These are phyloP conservation scores for Folsomia manolachei DNA, from an alignment of 2,888 invertebrate species.

Conservation along the genomic window DNA sequence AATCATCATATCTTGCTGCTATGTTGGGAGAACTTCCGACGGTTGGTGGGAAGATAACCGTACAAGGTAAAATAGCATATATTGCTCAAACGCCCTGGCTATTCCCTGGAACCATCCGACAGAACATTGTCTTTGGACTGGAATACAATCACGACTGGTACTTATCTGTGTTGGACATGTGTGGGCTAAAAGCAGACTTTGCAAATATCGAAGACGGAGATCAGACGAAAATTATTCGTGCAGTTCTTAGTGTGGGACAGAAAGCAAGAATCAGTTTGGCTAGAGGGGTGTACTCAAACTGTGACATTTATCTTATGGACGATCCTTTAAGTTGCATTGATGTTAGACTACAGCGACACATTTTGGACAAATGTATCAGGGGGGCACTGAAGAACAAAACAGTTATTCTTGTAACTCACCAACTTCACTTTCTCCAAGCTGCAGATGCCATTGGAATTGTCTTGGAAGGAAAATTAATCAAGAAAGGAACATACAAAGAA, in stretches of 20 bases:
- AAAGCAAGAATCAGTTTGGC: slow-evolving; percentile 58
- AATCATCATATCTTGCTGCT: slow-evolving; percentile 59
- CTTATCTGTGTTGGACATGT: slow-evolving; percentile 57
- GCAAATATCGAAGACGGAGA: slow-evolving; percentile 57
- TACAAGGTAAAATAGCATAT: slow-evolving; percentile 64
- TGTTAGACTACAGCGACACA: slow-evolving; percentile 28
- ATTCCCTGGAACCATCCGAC: slow-evolving; percentile 36
- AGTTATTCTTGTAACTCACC: slow-evolving; percentile 41
- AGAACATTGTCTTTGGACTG: slow-evolving; percentile 43
- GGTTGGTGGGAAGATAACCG: slow-evolving; percentile 61
- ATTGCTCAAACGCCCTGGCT: slow-evolving; percentile 59
- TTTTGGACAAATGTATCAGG: slow-evolving; percentile 38
- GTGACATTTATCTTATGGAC: slow-evolving; percentile 42
- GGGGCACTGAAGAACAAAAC: slow-evolving; percentile 32
- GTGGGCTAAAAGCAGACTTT: slow-evolving; percentile 57
- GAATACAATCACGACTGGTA: slow-evolving; percentile 28
- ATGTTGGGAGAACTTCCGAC: slow-evolving; percentile 70
- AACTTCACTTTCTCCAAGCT: slow-evolving; percentile 37
- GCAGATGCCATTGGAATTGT: slow-evolving; percentile 32
- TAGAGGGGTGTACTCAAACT: slow-evolving; percentile 43
- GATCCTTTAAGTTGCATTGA: slow-evolving; percentile 43
- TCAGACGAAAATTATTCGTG: slow-evolving; percentile 58
- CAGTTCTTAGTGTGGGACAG: slow-evolving; percentile 56
- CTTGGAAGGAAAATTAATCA: slow-evolving; percentile 29
- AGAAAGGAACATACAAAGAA: slow-evolving; percentile 21